Base-by-base conservation (phyloP, 1,140 invertebrate species). In the Monomorium pharaonis region DNA sequence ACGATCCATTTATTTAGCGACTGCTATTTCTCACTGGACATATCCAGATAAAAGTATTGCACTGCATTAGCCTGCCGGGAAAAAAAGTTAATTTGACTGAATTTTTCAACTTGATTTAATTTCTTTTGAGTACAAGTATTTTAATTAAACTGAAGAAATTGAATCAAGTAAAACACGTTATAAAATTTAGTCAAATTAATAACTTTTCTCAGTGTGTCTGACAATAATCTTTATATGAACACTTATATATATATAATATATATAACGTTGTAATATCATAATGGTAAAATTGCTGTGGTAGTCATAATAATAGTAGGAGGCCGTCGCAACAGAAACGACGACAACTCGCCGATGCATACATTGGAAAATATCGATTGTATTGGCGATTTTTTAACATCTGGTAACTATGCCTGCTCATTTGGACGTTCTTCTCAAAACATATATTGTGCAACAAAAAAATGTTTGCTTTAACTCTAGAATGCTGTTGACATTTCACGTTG, bases 191-290 rank as follows among this genome's bases (percentile, higher is more conserved):
- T n/a, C n/a, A n/a, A n/a, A n/a, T n/a, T n/a, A n/a, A n/a, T n/a
- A n/a, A n/a, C n/a, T n/a, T n/a, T n/a, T n/a, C n/a, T n/a, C n/a
- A n/a, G n/a, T n/a, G n/a, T n/a, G n/a, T n/a, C 27, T 58, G 86
- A 85, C 77, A 58, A 84, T 89, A 62, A 67, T 70, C 49, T 74
- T 67, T 84, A 78, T 65, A 78, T 89, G 85, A 90, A 90, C 74
- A 89, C 88, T 90, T 90, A 90, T 78, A 87, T 85, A 69, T 90
- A 89, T 60, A 89, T 90, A 89, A 90, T 78, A 87, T 85, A 69
- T 90, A 89, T 60, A 89, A 86, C 60, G 67, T 89, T 89, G 87
- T 89, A 89, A 90, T 90, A 90, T 89, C 88, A 49, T 78, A 84
- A 86, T 86, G 85, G 77, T 89, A 89, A 83, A 88, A 88, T 89